Evolutionary conservation across 35 echinoderm and acorn worm species (phyloP).

Genomic region (Apostichopus japonicus): DNA sequence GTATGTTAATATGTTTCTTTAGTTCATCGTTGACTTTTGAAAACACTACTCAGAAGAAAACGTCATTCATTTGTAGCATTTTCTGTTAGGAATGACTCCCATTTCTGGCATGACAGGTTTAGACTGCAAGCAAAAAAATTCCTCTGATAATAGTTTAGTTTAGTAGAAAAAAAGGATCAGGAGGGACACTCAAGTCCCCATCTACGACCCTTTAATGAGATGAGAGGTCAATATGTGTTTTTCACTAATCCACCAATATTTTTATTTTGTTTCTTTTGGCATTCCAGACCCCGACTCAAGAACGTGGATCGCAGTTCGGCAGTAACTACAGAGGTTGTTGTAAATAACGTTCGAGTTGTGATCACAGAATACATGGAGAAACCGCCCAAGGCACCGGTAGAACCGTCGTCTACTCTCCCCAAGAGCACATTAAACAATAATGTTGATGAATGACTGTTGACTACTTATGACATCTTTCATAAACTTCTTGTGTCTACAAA

Average conservation of each 20-base stretch:
- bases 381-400: slow-evolving; percentile 48
- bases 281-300: slow-evolving; percentile 94
- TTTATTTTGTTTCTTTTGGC: not conserved
- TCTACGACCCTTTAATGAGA: no score
- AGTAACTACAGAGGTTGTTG: slow-evolving; percentile 87
- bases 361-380: slow-evolving; percentile 98
- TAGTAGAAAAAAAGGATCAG: no score
- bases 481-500: not conserved
- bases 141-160: no score
- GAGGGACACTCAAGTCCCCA: no score
- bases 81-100: no score
- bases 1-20: no score
- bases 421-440: slow-evolving; percentile 36
- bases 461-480: not conserved
- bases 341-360: slow-evolving; percentile 90
- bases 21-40: no score
- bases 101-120: not conserved
- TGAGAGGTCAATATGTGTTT: no score
- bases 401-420: not conserved
- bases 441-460: slow-evolving; percentile 11
- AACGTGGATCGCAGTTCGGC: slow-evolving; percentile 92
- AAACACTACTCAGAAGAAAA: no score
- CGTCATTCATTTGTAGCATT: no score
- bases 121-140: no score
- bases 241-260: not conserved